Evolutionary conservation across 2,113 vertebrate species (phyloP).

Genomic region (Mormyrus lacerda): DNA sequence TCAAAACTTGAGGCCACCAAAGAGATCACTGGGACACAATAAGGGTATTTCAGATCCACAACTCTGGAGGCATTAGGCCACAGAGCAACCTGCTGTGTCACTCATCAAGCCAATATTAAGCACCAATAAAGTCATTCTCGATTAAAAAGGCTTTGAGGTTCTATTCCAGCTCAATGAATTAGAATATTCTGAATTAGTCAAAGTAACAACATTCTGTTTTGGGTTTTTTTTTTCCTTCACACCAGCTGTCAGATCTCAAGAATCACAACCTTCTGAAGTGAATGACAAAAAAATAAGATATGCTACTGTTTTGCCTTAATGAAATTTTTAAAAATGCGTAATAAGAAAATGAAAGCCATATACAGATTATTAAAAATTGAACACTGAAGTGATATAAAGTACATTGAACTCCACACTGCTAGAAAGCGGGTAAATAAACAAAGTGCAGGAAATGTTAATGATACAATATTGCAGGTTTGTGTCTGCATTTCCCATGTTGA

Average conservation of each 20-base stretch:
- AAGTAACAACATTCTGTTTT: background rate
- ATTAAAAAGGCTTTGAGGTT: background rate
- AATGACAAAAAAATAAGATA: background rate
- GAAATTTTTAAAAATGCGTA: background rate
- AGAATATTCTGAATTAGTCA: background rate
- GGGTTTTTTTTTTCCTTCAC: too few species aligned
- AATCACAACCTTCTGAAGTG: background rate
- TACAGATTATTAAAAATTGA: background rate
- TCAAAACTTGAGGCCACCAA: background rate
- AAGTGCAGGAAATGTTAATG: background rate
- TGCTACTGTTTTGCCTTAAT: background rate
- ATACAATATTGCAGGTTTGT: background rate
- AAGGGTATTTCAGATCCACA: background rate
- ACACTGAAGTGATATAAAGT: background rate
- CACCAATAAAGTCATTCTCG: background rate
- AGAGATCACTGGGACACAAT: background rate
- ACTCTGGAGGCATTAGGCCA: background rate
- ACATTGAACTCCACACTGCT: background rate
- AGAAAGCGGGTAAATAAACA: background rate
- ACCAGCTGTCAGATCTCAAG: background rate
- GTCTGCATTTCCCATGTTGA: background rate
- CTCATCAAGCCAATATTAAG: background rate
- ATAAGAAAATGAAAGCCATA: background rate
- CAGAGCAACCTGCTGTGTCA: background rate
- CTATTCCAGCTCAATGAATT: background rate